These are phyloP conservation scores for Melanotaenia duboulayi DNA, from an alignment of 2,113 vertebrate genomes.

Conservation along the genomic window DNA sequence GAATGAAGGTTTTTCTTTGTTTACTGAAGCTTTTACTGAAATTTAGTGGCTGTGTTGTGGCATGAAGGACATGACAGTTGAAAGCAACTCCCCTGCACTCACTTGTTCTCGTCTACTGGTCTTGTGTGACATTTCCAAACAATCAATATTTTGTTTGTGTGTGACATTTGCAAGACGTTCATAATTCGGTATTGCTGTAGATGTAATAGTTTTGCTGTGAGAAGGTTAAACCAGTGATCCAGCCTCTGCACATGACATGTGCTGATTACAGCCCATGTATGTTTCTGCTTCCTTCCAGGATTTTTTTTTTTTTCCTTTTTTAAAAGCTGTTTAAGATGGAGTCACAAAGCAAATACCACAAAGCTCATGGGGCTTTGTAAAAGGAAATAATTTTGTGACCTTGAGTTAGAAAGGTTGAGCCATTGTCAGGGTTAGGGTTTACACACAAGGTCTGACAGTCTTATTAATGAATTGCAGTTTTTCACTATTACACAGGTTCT, in stretches of 20 bases:
- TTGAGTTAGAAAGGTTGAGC: conserved; percentile 48
- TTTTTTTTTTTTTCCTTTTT: too few species aligned
- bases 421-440: conserved; percentile 18
- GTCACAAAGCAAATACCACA: conserved; percentile 34
- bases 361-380: conserved; percentile 48
- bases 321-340: conserved; percentile 46
- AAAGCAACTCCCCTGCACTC: conserved; percentile 26
- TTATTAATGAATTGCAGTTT: conserved; percentile 49
- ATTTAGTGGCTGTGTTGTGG: neutral
- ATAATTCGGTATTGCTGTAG: conserved; percentile 57
- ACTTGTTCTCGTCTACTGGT: conserved; percentile 15
- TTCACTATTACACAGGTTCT: conserved; percentile 27
- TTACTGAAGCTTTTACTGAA: neutral
- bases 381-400: conserved; percentile 67
- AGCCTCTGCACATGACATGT: conserved; percentile 43
- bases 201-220: conserved; percentile 66
- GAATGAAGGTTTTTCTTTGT: neutral
- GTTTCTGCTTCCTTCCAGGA: conserved; percentile 17
- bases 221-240: conserved; percentile 70
- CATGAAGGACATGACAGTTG: neutral
- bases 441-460: conserved; percentile 12
- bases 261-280: conserved; percentile 48
- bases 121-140: conserved; percentile 69
- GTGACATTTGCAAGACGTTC: conserved; percentile 73
- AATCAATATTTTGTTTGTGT: conserved; percentile 70